A percentile compares a stretch with the other conserved stretches of the same genome.
phyloP scores from a whole-genome alignment of 2,113 vertebrate genomes.

The Symphodus melops region DNA sequence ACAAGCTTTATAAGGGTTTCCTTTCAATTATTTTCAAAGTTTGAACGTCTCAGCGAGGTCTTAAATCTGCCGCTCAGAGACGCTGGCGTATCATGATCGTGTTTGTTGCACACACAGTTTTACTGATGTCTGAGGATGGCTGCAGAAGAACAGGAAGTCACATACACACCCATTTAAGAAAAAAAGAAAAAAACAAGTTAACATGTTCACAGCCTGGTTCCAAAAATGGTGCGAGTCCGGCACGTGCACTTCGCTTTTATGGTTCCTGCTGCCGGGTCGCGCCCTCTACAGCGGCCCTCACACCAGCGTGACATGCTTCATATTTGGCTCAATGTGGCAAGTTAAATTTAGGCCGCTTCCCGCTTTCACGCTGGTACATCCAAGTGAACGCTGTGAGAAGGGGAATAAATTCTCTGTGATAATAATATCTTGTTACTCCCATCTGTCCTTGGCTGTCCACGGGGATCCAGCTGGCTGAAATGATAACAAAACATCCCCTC shows the following conservation, averaged over 20 bases:
- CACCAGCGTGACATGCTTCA: too few relatives aligned
- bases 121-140: background rate
- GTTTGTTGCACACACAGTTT: background rate
- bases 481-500: conserved; percentile 21
- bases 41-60: conserved; percentile 25
- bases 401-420: conserved; percentile 56
- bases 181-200: too few relatives aligned
- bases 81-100: background rate
- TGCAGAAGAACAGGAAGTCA: too few relatives aligned
- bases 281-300: too few relatives aligned
- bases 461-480: conserved; percentile 36
- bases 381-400: conserved; percentile 46
- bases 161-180: too few relatives aligned
- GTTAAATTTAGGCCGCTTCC: conserved; percentile 54
- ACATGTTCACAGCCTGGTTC: too few relatives aligned
- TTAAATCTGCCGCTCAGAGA: background rate
- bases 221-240: too few relatives aligned
- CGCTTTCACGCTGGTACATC: conserved; percentile 43
- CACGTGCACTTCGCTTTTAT: too few relatives aligned
- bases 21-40: conserved; percentile 24
- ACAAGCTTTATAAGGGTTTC: conserved; percentile 26
- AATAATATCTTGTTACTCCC: conserved; percentile 49
- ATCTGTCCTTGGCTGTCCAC: conserved; percentile 31
- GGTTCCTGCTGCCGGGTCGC: too few relatives aligned
- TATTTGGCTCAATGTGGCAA: too few relatives aligned